Evolutionary conservation across 2,797 vertebrate genomes (phyloP), one percentile per base, ranked within the genome.

Genomic region (Calcarius lapponicus): DNA sequence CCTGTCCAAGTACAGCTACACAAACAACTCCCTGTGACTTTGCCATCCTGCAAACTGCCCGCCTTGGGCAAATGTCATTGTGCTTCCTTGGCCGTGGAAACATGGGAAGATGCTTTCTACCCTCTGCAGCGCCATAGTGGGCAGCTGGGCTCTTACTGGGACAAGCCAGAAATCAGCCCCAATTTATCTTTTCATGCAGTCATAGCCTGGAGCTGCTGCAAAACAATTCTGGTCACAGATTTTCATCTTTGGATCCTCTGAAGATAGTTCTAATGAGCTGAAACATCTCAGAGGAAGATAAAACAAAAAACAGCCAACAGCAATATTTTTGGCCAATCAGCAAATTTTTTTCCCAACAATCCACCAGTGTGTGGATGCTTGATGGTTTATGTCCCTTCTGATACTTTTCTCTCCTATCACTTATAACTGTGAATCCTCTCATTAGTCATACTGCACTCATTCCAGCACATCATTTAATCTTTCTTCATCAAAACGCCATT

Each of bases 401-500:
- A 53, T 90, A 89, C 54, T 85, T 85, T 95, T 75, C 61, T 88
- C 53, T 81, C 21, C 38, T 82, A 80, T 86, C 83, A 47, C 25
- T 82, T 90, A 25, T 6, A 93, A 38, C 56, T 89, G 66, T 70
- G 71, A 87, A 94, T 89, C 66, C 69, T 93, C 78, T 89, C 69
- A 71, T 95, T 95, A 96, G 83, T 96, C 83, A 89, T 69, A 32
- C 80, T 71, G 65, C 31, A 89, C 25, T 69, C 80, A 70, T 95
- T 95, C 88, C 90, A 95, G 90, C 36, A 94, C 58, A 88, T 86
- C 43, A 75, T 88, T 95, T 92, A 96, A 81, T 86, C 79, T 74
- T 88, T 54, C 74, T 83, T 88, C 86, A 93, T 96, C 88, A 94
- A 91, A 95, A 92, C 43, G 65, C 17, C 60, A 43, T 88, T 94